Evolutionary conservation across 2,113 vertebrate species (phyloP).

Genomic region (Amblyopsis rosae): DNA sequence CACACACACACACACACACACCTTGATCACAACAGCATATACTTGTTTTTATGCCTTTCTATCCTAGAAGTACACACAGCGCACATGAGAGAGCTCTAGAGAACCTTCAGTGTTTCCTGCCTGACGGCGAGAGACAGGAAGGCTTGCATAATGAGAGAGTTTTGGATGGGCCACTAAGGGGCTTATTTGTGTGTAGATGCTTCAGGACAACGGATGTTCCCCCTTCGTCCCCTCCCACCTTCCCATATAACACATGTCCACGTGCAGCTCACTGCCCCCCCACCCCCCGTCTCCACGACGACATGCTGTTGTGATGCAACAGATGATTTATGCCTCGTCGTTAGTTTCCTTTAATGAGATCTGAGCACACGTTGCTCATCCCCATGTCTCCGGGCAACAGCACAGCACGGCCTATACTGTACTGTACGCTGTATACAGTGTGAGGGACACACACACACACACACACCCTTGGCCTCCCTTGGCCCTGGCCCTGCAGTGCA

Average conservation of each 20-base stretch:
- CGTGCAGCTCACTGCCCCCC: neutral
- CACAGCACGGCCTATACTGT: no score
- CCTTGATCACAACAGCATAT: neutral
- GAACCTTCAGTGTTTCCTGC: conserved; percentile 39
- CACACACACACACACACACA: conserved; percentile 23
- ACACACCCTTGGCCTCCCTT: conserved; percentile 1
- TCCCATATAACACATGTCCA: conserved; percentile 9
- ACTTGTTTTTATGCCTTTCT: neutral
- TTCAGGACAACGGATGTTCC: conserved; percentile 9
- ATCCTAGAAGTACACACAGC: neutral
- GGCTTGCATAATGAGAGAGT: conserved; percentile 50
- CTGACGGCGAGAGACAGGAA: conserved; percentile 41
- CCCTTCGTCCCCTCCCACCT: neutral
- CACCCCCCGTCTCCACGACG: neutral
- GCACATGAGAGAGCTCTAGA: conserved; percentile 25
- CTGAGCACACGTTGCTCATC: conserved; percentile 27
- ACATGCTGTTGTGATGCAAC: conserved; percentile 21
- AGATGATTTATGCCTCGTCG: conserved; percentile 33
- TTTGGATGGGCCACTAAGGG: conserved; percentile 43
- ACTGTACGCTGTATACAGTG: neutral
- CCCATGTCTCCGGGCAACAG: neutral
- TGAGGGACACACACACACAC: no score
- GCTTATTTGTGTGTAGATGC: conserved; percentile 38
- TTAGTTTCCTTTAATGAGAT: conserved; percentile 26
- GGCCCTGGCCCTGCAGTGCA: conserved; percentile 12